Conservation (phyloP, 1,140 invertebrate genomes). For the Drosophila pallidifrons region DNA sequence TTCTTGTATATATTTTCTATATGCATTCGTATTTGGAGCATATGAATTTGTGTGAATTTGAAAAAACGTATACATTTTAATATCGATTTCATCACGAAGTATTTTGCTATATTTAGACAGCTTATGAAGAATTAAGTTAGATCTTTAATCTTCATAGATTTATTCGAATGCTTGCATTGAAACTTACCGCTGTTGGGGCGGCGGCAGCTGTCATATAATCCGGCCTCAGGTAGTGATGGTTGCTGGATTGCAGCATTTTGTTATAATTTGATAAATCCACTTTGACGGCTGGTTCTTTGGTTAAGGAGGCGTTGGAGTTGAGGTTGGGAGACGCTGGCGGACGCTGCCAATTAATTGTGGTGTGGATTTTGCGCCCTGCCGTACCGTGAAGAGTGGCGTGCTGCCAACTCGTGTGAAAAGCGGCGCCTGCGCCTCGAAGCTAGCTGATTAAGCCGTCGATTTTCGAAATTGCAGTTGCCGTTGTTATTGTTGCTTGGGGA, state of each 20-base stretch:
- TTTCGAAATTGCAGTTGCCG: constrained; percentile 28
- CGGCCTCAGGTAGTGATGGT: constrained; percentile 94
- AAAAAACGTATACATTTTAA: no score
- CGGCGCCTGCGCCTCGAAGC: constrained; percentile 69
- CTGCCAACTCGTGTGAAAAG: constrained; percentile 76
- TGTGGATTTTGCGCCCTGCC: neutral
- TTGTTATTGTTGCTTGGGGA: constrained; percentile 33
- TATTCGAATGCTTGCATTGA: neutral
- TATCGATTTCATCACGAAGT: neutral
- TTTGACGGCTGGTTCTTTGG: constrained; percentile 81
- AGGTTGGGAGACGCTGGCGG: constrained; percentile 12
- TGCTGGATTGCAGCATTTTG: constrained; percentile 92
- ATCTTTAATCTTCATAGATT: neutral
- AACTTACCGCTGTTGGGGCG: constrained; percentile 94
- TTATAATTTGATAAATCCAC: constrained; percentile 85
- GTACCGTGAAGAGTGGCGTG: constrained; percentile 43
- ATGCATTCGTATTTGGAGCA: no score
- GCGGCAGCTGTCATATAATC: constrained; percentile 94
- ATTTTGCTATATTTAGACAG: neutral
- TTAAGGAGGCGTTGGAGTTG: constrained; percentile 50
- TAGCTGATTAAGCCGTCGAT: constrained; percentile 52
- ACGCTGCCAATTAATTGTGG: constrained; percentile 45
- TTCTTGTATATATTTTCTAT: no score
- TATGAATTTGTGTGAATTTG: no score
- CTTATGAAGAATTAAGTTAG: no score